Evolutionary conservation across 2,797 vertebrate genomes (phyloP).

Genomic region (Cichlasoma orientale): DNA sequence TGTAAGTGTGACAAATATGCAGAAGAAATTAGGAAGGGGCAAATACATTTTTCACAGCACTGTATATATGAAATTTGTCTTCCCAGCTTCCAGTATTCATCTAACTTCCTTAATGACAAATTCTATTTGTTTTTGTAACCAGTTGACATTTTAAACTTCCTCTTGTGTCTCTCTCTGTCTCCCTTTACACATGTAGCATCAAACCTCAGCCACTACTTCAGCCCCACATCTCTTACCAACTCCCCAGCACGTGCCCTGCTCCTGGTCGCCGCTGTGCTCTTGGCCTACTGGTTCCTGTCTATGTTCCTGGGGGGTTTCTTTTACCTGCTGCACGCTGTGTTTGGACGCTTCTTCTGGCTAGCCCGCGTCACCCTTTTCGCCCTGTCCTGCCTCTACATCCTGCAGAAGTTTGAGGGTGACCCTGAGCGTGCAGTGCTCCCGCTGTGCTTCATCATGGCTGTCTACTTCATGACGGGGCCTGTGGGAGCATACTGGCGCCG

Average conservation of each 20-base stretch:
- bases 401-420: slow-evolving; percentile 96
- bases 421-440: slow-evolving; percentile 90
- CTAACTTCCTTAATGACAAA: too few relatives aligned
- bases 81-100: neutral
- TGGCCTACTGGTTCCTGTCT: slow-evolving; percentile 94
- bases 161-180: neutral
- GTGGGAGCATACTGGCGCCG: slow-evolving; percentile 92
- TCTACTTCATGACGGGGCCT: slow-evolving; percentile 97
- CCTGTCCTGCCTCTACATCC: slow-evolving; percentile 94
- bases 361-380: slow-evolving; percentile 89
- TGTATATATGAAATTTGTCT: neutral
- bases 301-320: slow-evolving; percentile 93
- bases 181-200: slow-evolving; percentile 64
- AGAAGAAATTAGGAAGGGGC: neutral
- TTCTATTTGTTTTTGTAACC: neutral
- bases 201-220: slow-evolving; percentile 94
- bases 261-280: slow-evolving; percentile 86
- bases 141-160: neutral
- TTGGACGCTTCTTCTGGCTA: slow-evolving; percentile 96
- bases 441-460: slow-evolving; percentile 91
- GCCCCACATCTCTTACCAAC: slow-evolving; percentile 85
- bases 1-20: neutral
- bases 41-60: neutral
- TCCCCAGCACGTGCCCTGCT: slow-evolving; percentile 89
- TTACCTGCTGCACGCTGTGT: slow-evolving; percentile 87